Conservation (phyloP, 2,888 invertebrate genomes). For the Keiferia lycopersicella region DNA sequence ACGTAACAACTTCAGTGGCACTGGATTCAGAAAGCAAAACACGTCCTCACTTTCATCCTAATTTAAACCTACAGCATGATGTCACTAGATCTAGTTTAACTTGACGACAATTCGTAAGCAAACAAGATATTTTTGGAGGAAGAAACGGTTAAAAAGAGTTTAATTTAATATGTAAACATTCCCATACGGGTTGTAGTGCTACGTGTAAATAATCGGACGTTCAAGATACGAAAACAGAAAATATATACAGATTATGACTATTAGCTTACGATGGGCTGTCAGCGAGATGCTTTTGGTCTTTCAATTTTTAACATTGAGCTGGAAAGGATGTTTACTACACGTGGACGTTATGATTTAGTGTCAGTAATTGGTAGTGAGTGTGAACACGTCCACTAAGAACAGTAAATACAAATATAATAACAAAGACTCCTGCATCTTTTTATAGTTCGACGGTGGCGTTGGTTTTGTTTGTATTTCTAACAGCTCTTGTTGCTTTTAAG, state of each 20-base stretch:
- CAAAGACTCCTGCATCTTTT: constrained; percentile 67
- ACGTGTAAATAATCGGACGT: constrained; percentile 64
- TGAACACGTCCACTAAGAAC: constrained; percentile 75
- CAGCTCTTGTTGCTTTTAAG: constrained; percentile 51
- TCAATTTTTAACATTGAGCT: constrained; percentile 57
- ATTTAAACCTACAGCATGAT: neutral
- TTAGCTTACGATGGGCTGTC: constrained; percentile 74
- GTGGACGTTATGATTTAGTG: constrained; percentile 77
- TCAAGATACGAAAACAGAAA: constrained; percentile 57
- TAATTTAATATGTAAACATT: constrained; percentile 74
- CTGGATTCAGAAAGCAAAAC: constrained; percentile 20
- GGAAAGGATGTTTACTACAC: constrained; percentile 76
- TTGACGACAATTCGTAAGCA: constrained; percentile 31
- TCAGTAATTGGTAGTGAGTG: constrained; percentile 77
- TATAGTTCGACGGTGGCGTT: constrained; percentile 54
- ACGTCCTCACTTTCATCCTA: constrained; percentile 11
- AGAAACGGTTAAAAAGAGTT: constrained; percentile 53
- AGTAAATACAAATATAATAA: constrained; percentile 74
- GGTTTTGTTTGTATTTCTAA: constrained; percentile 59
- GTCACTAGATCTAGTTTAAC: constrained; percentile 31
- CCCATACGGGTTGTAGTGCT: constrained; percentile 62
- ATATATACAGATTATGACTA: constrained; percentile 71
- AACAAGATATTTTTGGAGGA: constrained; percentile 44
- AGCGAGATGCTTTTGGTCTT: constrained; percentile 69
- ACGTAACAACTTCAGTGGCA: constrained; percentile 28